Base-by-base conservation (phyloP, 2,797 vertebrate species). In the Lindbergichthys nudifrons region DNA sequence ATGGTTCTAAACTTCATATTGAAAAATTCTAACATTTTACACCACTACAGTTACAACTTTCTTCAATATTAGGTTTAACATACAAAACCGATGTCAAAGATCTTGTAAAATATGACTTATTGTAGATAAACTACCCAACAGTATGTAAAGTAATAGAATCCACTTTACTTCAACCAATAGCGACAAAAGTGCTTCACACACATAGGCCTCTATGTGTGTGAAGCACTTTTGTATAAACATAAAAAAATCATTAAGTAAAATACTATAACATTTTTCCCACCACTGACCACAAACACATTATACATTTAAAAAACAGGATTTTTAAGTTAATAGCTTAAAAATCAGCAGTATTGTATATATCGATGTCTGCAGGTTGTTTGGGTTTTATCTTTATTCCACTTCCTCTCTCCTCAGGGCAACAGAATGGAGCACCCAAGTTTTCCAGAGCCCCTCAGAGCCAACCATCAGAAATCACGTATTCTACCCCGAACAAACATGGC, bases 381-480 rank as follows among this genome's bases (percentile, higher is more conserved):
- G 12, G 18, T 57, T 63, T n/a, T 26, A 52, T 26, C 54, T 39
- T 54, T 42, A 8, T 39, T 64, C 16, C 5, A 7, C 3, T 77
- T 57, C 60, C 12, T 76, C n/a, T 72, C 43, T 73, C 70, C 30
- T 53, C 80, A 94, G 95, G 92, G 1, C 93, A 93, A 82, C 95
- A 94, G 85, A 98, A 98, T 0, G 97, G 97, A 45, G 95, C 94
- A 0, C 87, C 96, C 32, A 90, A 93, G 75, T 94, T 95, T 59
- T 59, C 94, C 3, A 77, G 61, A 0, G 23, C 75, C 0, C 58
- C 68, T 58, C 16, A 68, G 12, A 46, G 68, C 4, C 92, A 79
- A 3, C 83, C 70, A 2, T 61, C 77, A 50, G 85, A 96, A 2
- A 82, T 91, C 51, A 93, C 89, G 0, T 94, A 96, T 76, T 86